phyloP scores from a whole-genome alignment of 1,140 invertebrate species.

The Leucophenga varia region DNA sequence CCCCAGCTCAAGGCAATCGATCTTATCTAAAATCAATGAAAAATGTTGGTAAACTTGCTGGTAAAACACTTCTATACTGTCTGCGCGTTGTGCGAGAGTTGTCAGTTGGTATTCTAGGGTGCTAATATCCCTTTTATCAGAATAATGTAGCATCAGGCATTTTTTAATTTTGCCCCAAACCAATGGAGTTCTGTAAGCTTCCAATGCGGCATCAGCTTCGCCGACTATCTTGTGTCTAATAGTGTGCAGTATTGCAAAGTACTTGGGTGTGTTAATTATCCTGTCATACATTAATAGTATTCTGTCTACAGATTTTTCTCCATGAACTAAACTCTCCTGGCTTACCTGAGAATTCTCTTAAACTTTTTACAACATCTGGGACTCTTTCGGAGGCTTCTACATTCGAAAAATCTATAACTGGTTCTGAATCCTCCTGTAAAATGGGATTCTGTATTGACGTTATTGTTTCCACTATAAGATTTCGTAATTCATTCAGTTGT shows the following conservation, averaged over 20 bases:
- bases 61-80: background rate
- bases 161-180: no score
- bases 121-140: constrained; percentile 2
- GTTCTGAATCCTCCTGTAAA: no score
- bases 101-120: constrained; percentile 6
- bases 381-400: no score
- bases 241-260: background rate
- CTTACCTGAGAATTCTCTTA: constrained; percentile 7
- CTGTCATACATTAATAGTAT: background rate
- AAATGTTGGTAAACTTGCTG: background rate
- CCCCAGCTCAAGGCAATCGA: constrained; percentile 1
- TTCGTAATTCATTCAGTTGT: no score
- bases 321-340: constrained; percentile 2
- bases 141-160: constrained; percentile 1
- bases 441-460: no score
- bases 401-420: no score
- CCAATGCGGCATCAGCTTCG: background rate
- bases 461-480: no score
- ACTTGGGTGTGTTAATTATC: background rate
- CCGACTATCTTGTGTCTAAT: no score
- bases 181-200: background rate
- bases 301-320: constrained; percentile 2
- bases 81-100: background rate
- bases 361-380: no score
- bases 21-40: constrained; percentile 1